A percentile compares a stretch with the other conserved stretches of the same genome.
Conservation (phyloP, 2,888 invertebrate genomes). For the Apamea epomidion region DNA sequence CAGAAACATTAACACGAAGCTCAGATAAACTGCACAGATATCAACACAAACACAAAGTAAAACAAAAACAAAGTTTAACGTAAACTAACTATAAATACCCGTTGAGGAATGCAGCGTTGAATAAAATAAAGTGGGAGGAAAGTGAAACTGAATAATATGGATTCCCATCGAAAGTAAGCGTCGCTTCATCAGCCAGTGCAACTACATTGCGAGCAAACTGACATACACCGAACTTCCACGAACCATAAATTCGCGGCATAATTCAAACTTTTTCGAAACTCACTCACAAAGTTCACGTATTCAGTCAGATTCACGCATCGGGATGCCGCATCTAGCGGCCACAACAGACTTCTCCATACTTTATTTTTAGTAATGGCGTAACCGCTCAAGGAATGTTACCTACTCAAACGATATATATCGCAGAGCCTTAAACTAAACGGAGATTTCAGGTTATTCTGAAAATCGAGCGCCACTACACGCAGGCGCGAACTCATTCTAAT, state of each 20-base stretch:
- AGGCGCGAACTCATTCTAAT: slow-evolving; percentile 79
- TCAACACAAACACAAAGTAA: slow-evolving; percentile 44
- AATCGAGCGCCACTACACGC: slow-evolving; percentile 80
- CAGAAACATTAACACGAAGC: slow-evolving; percentile 32
- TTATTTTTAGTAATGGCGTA: slow-evolving; percentile 87
- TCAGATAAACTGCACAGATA: slow-evolving; percentile 43
- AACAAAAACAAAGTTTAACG: slow-evolving; percentile 50
- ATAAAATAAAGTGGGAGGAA: slow-evolving; percentile 36
- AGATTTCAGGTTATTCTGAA: slow-evolving; percentile 57
- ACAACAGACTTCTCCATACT: slow-evolving; percentile 29
- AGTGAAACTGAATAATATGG: slow-evolving; percentile 40
- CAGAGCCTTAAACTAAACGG: slow-evolving; percentile 71
- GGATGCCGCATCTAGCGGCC: slow-evolving; percentile 20
- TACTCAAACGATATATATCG: slow-evolving; percentile 71
- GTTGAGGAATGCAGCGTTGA: slow-evolving; percentile 36
- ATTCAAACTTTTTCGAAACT: slow-evolving; percentile 41
- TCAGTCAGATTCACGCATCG: background rate
- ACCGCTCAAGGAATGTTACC: slow-evolving; percentile 72
- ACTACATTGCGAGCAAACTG: background rate
- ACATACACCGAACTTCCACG: background rate
- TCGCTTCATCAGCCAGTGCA: background rate
- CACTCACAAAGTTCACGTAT: background rate
- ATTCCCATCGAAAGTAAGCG: slow-evolving; percentile 44
- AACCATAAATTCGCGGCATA: background rate
- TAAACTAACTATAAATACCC: slow-evolving; percentile 61